Percentiles rank a stretch among this genome's conserved stretches.
phyloP scores from a whole-genome alignment of 2,113 vertebrate genomes.

The Cyanoramphus novaezelandiae region DNA sequence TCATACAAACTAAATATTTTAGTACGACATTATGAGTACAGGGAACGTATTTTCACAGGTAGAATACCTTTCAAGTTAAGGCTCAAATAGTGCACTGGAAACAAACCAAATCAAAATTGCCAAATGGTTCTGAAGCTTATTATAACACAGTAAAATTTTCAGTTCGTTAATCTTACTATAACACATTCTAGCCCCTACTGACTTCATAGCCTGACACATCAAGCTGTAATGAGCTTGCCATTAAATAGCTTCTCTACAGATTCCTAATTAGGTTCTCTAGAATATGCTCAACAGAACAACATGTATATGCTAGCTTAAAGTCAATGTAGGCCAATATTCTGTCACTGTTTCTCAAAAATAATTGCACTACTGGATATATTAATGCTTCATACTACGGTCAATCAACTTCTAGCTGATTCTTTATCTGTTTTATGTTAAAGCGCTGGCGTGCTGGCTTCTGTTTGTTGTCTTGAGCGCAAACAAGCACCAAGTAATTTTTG shows the following conservation, averaged over 20 bases:
- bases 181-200: constrained; percentile 4
- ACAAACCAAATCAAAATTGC: background rate
- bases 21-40: background rate
- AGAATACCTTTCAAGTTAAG: background rate
- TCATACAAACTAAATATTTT: background rate
- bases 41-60: background rate
- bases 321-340: background rate
- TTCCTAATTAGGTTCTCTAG: constrained; percentile 22
- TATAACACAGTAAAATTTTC: background rate
- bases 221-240: constrained; percentile 1
- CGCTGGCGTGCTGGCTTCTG: background rate
- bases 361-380: background rate
- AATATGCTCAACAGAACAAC: constrained; percentile 48
- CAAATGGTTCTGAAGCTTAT: background rate
- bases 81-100: background rate
- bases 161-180: constrained; percentile 29
- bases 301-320: background rate
- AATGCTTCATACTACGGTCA: background rate
- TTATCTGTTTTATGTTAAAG: background rate
- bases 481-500: background rate
- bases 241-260: constrained; percentile 19
- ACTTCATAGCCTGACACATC: constrained; percentile 31
- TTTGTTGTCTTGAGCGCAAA: background rate
- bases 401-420: background rate
- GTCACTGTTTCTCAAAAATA: constrained; percentile 30